Conservation (phyloP, 2,113 vertebrate species). For the Toxotes chatareus region DNA sequence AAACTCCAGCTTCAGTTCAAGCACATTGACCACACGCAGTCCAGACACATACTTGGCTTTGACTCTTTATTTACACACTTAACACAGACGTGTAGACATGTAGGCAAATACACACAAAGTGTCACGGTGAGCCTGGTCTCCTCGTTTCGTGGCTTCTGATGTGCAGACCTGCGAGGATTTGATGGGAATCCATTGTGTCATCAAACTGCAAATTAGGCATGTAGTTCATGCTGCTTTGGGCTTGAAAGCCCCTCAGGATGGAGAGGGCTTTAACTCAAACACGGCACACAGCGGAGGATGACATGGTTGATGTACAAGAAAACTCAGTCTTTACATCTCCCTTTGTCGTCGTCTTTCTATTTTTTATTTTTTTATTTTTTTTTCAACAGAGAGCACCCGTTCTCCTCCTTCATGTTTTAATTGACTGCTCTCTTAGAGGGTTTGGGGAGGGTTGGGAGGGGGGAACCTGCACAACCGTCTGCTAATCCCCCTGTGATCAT, state of each 20-base stretch:
- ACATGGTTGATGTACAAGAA: conserved; percentile 66
- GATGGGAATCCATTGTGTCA: conserved; percentile 58
- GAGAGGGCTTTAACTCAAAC: conserved; percentile 28
- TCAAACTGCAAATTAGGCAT: conserved; percentile 69
- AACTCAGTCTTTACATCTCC: conserved; percentile 63
- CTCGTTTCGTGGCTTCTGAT: conserved; percentile 48
- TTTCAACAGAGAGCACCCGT: conserved; percentile 17
- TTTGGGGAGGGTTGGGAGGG: background rate
- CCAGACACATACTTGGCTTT: too few species aligned
- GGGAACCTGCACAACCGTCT: conserved; percentile 65
- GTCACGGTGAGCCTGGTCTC: background rate
- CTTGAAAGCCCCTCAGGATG: conserved; percentile 58
- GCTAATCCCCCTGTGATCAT: conserved; percentile 74
- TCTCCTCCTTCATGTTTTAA: conserved; percentile 73
- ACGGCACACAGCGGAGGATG: conserved; percentile 44
- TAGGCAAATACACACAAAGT: background rate
- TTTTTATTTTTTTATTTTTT: conserved; percentile 4
- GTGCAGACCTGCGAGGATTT: conserved; percentile 34
- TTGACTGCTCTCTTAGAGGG: conserved; percentile 72
- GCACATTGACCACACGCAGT: too few species aligned
- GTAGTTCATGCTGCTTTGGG: conserved; percentile 49
- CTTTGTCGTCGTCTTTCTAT: conserved; percentile 8
- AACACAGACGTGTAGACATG: too few species aligned
- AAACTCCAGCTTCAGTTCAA: too few species aligned
- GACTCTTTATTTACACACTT: too few species aligned